These are phyloP conservation scores for Caiman crocodilus DNA, from an alignment of 2,797 vertebrate genomes.

Conservation along the genomic window DNA sequence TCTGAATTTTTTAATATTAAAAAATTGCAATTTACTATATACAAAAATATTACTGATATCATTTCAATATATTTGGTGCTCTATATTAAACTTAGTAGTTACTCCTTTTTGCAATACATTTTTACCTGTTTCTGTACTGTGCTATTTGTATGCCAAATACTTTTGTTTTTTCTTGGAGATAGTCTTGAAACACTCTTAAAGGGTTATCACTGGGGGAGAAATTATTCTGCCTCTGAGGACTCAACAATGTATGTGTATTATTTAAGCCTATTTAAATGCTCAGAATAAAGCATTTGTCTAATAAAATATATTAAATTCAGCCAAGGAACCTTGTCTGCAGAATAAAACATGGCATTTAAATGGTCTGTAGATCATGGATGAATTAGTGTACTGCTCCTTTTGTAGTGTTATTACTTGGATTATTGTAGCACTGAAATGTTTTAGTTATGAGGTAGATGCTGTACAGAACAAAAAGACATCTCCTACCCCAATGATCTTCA, in stretches of 20 bases:
- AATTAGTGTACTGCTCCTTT: not conserved
- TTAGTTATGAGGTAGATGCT: not conserved
- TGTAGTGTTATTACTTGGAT: not conserved
- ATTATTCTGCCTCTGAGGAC: not conserved
- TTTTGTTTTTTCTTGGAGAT: too few relatives aligned
- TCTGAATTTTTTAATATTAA: not conserved
- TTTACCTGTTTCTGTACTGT: conserved; percentile 28
- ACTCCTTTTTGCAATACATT: not conserved
- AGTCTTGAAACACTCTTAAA: not conserved
- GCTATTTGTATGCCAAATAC: not conserved
- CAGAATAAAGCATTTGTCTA: not conserved
- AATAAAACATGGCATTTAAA: not conserved
- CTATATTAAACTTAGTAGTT: not conserved
- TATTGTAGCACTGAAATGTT: not conserved
- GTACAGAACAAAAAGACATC: not conserved
- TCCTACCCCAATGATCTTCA: not conserved
- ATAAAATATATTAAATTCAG: too few relatives aligned
- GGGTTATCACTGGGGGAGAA: not conserved
- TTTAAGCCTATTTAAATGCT: not conserved
- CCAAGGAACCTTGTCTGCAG: not conserved
- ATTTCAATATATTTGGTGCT: not conserved
- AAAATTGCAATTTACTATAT: not conserved
- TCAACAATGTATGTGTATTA: not conserved
- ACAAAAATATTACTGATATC: not conserved
- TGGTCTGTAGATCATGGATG: not conserved